phyloP scores from a whole-genome alignment of 2,113 vertebrate genomes.

The Hippocampus comes region DNA sequence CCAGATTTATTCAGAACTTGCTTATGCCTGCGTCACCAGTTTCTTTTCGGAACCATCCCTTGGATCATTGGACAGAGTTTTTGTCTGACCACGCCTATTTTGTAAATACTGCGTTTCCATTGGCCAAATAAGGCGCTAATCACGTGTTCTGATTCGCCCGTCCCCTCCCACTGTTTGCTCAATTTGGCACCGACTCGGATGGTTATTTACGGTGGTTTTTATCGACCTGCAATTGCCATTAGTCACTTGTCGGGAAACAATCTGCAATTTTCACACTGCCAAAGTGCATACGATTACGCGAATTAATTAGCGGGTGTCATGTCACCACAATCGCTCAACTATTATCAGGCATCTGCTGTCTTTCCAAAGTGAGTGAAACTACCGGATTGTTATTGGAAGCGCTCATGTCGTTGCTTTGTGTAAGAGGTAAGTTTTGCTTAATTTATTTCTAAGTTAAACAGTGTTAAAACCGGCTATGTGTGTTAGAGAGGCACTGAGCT shows the following conservation, averaged over 20 bases:
- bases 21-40: conserved; percentile 53
- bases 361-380: conserved; percentile 40
- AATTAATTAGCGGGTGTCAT: conserved; percentile 28
- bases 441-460: background rate
- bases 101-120: background rate
- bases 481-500: background rate
- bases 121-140: conserved; percentile 49
- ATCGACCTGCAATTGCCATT: conserved; percentile 31
- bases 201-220: conserved; percentile 41
- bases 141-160: conserved; percentile 32
- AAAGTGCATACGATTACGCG: background rate
- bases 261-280: conserved; percentile 9
- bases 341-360: conserved; percentile 19
- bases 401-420: conserved; percentile 74
- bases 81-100: conserved; percentile 22
- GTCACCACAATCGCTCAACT: conserved; percentile 38
- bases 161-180: conserved; percentile 13
- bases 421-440: conserved; percentile 64
- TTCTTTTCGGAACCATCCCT: conserved; percentile 22
- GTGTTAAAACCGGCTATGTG: rapidly evolving
- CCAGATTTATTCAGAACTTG: background rate
- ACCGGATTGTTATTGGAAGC: conserved; percentile 32
- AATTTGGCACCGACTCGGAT: conserved; percentile 26
- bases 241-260: conserved; percentile 3
- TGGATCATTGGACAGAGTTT: conserved; percentile 43